Base-by-base conservation (phyloP, 2,888 invertebrate genomes). In the Trichopria drosophilae region DNA sequence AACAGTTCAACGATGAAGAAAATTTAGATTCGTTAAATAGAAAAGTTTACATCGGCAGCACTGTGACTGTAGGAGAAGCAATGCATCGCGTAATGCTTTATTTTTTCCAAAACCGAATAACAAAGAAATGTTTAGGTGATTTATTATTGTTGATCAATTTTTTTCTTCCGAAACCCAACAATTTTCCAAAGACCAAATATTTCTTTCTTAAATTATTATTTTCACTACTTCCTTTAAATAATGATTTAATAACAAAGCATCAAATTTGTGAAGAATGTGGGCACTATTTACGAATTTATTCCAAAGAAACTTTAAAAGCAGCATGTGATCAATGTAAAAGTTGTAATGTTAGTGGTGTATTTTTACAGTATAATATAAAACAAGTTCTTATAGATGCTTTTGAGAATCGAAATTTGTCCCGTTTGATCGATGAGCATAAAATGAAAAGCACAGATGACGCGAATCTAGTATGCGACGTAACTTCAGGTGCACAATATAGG, bases 111-210 rank as follows among this genome's bases (percentile, higher is more conserved):
- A n/a, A n/a, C n/a, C n/a, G n/a, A n/a, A n/a, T n/a, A n/a, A n/a
- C n/a, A n/a, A n/a, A n/a, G n/a, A n/a, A n/a, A n/a, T n/a, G n/a
- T n/a, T n/a, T n/a, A n/a, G n/a, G n/a, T n/a, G n/a, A n/a, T n/a
- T n/a, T n/a, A n/a, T n/a, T n/a, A n/a, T n/a, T n/a, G n/a, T n/a
- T n/a, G n/a, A n/a, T n/a, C n/a, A n/a, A n/a, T n/a, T n/a, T n/a
- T n/a, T n/a, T 32, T 32, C 13, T 32, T 7, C 32, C 32, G 9
- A 18, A n/a, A 5, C 6, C 9, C 12, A 6, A 32, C 18, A 12
- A 10, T 12, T 18, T 32, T 32, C 32, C 32, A 32, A 32, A 16
- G 13, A 34, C 32, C n/a, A 34, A 34, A 34, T 16, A 34, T 16
- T 19, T 16, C 19, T 7, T 35, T n/a, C 18, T 6, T 6, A 1